A percentile compares a stretch with the other conserved stretches of the same genome.
Conservation (phyloP, 2,888 invertebrate species). For the Himalopsyche anomala region DNA sequence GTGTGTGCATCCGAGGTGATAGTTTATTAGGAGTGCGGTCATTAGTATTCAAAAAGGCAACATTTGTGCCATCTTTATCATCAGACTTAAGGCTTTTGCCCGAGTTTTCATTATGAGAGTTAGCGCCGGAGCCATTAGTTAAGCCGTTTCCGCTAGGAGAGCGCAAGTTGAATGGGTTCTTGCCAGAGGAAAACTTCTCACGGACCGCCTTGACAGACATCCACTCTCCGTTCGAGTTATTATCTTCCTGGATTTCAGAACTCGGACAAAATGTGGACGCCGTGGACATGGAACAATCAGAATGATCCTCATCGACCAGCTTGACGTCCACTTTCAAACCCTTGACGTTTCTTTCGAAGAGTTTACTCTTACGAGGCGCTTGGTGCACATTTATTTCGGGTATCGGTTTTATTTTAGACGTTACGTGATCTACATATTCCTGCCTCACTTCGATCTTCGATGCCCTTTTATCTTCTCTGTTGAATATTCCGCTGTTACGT, state of each 20-base stretch:
- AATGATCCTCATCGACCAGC: constrained; percentile 57
- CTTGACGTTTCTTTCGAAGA: constrained; percentile 69
- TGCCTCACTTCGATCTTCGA: constrained; percentile 47
- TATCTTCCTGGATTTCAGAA: constrained; percentile 64
- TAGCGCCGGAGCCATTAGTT: neutral
- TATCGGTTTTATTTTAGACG: constrained; percentile 6
- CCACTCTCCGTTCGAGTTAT: constrained; percentile 39
- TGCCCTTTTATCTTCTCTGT: constrained; percentile 66
- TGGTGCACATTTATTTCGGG: constrained; percentile 46
- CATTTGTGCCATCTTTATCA: constrained; percentile 8
- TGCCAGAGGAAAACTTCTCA: constrained; percentile 58
- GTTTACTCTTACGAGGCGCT: constrained; percentile 52
- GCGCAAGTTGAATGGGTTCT: neutral
- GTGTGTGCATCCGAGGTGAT: constrained; percentile 44
- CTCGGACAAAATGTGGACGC: constrained; percentile 65
- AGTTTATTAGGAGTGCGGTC: constrained; percentile 48
- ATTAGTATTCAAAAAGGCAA: neutral
- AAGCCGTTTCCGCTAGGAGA: neutral
- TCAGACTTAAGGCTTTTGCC: neutral
- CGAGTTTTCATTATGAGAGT: neutral
- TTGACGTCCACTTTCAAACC: constrained; percentile 67
- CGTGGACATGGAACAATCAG: constrained; percentile 62
- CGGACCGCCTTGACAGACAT: constrained; percentile 67
- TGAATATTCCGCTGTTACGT: constrained; percentile 67
- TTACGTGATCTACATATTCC: neutral